Percentiles rank a stretch among this genome's conserved stretches.
Evolutionary conservation across 2,797 vertebrate species (phyloP).

Genomic region (Lagodon rhomboides): DNA sequence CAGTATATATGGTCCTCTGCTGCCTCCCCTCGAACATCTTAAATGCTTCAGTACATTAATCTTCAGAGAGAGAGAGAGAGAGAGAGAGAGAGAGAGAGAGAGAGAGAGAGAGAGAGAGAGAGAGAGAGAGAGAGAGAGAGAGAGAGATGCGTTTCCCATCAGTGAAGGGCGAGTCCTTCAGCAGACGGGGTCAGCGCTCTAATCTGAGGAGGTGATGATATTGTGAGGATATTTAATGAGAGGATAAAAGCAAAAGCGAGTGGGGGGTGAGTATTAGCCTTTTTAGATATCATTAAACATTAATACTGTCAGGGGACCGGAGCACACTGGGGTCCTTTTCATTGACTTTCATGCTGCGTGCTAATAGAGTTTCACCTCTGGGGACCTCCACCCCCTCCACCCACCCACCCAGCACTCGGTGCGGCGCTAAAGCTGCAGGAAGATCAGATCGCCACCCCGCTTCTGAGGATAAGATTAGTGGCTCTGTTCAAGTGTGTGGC

Average conservation of each 20-base stretch:
- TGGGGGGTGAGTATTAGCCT: slow-evolving; percentile 71
- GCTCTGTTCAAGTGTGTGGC: slow-evolving; percentile 14
- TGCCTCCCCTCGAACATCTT: slow-evolving; percentile 28
- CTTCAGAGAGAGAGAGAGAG: too few relatives aligned
- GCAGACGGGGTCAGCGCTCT: slow-evolving; percentile 71
- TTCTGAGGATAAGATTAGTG: slow-evolving; percentile 72
- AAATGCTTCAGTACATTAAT: slow-evolving; percentile 2
- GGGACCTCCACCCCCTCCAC: slow-evolving; percentile 61
- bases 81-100: too few relatives aligned
- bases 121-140: background rate
- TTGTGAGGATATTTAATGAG: slow-evolving; percentile 75
- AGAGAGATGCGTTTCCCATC: slow-evolving; percentile 9
- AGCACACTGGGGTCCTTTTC: slow-evolving; percentile 73
- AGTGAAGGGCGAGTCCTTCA: slow-evolving; percentile 68
- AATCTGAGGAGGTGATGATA: slow-evolving; percentile 74
- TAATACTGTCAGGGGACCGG: slow-evolving; percentile 77
- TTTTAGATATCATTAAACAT: slow-evolving; percentile 87
- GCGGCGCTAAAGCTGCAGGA: slow-evolving; percentile 47
- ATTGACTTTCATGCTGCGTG: slow-evolving; percentile 79
- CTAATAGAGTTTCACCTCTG: slow-evolving; percentile 82
- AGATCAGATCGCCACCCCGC: slow-evolving; percentile 69
- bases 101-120: background rate
- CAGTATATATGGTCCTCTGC: slow-evolving; percentile 18
- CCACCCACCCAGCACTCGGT: slow-evolving; percentile 25
- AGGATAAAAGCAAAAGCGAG: slow-evolving; percentile 66